phyloP scores from a whole-genome alignment of 2,888 invertebrate species.

The Dynastes grantii region DNA sequence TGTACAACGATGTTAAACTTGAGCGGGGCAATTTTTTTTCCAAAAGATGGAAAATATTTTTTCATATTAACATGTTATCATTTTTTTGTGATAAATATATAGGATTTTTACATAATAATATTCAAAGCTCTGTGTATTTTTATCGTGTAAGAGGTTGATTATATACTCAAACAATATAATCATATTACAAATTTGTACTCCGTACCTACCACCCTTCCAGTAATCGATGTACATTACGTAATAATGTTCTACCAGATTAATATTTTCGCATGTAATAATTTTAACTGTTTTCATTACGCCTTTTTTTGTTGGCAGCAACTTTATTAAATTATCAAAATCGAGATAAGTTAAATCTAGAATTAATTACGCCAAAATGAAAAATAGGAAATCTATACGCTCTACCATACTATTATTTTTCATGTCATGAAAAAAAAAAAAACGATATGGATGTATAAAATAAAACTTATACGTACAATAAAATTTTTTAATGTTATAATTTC shows the following conservation, averaged over 20 bases:
- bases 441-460: no score
- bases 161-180: slow-evolving; percentile 39
- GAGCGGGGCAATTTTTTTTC: background rate
- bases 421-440: no score
- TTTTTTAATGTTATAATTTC: background rate
- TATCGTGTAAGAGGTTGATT: slow-evolving; percentile 42
- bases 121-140: slow-evolving; percentile 29
- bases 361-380: slow-evolving; percentile 28
- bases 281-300: slow-evolving; percentile 25
- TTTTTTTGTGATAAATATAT: slow-evolving; percentile 26
- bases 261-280: slow-evolving; percentile 6
- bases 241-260: slow-evolving; percentile 25
- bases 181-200: slow-evolving; percentile 40
- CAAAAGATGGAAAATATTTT: background rate
- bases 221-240: slow-evolving; percentile 31
- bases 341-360: slow-evolving; percentile 18
- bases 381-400: background rate
- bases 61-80: slow-evolving; percentile 7
- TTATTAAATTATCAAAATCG: slow-evolving; percentile 17
- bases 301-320: background rate
- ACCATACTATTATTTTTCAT: background rate
- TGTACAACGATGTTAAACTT: background rate
- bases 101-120: slow-evolving; percentile 35
- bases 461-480: background rate
- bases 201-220: slow-evolving; percentile 18